Evolutionary conservation across 2,888 invertebrate species (phyloP), one percentile per base, ranked within the genome.

Genomic region (Clistopyga incitator): DNA sequence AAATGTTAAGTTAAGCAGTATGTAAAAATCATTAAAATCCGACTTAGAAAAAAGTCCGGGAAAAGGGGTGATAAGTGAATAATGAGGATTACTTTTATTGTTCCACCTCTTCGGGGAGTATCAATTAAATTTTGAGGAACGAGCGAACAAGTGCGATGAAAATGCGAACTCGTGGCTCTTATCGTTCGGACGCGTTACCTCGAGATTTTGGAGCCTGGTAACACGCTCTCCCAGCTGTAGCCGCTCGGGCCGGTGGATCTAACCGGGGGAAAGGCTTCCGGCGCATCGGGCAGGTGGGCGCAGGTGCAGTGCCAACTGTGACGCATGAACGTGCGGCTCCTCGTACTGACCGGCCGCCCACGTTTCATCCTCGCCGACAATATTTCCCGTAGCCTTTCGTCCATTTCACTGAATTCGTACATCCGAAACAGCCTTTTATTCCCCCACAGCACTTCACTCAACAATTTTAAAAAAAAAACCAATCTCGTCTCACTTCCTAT

Each of bases 281-380:
- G 86, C 72, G 88, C 86, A 72, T 88, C 86, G 65, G 88, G 82
- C 81, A 91, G 87, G 86, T 91, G 90, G 84, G 91, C 89, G 84
- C 92, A 92, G 89, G 85, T 86, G 86, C 90, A 90, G 85, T 92
- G 92, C 92, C 92, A 93, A 90, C 92, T 92, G 89, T 92, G 92
- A 81, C 92, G 90, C 90, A 89, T 91, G 81, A 90, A 89, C 75
- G 87, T 84, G 84, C 90, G 90, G 84, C 89, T 90, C 18, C 45
- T 59, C 29, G 45, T 54, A 38, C 34, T 65, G 38, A 52, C 75
- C 47, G 29, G 56, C 65, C 74, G 42, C 65, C 72, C 82, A 82
- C 78, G 82, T 75, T 82, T 82, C 70, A 82, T 50, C 52, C 82
- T 75, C 13, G 56, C 75, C 56, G 82, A 76, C 42, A 76, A 71